Conservation (phyloP, 2,113 vertebrate species). For the Equus przewalskii region DNA sequence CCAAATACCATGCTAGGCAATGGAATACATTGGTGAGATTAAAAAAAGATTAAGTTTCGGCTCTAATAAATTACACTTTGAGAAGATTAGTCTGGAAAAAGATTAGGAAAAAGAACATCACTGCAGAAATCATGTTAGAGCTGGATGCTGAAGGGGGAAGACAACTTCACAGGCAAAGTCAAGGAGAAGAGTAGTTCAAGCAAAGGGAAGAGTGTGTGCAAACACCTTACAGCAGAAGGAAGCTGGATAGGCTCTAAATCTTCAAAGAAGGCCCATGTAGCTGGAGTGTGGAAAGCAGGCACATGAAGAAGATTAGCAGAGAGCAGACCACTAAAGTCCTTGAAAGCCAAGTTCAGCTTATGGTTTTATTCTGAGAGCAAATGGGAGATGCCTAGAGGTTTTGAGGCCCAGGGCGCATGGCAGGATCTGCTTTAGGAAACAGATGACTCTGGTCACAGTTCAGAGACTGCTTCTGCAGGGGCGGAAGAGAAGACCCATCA, state of each 20-base stretch:
- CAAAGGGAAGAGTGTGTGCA: neutral
- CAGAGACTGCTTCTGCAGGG: neutral
- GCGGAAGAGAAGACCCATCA: neutral
- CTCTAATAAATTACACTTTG: neutral
- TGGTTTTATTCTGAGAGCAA: neutral
- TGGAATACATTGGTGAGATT: neutral
- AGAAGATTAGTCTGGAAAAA: neutral
- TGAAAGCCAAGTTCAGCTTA: neutral
- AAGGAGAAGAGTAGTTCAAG: neutral
- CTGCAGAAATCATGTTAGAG: neutral
- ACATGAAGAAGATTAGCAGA: neutral
- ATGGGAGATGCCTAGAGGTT: neutral
- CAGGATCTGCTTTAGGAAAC: neutral
- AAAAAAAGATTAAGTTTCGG: neutral
- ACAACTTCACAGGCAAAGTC: neutral
- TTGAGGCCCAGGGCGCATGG: neutral
- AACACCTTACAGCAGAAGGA: neutral
- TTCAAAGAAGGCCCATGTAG: neutral
- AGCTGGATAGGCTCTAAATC: rapidly evolving
- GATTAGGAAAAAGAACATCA: neutral
- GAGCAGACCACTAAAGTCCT: neutral
- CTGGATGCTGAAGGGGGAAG: neutral
- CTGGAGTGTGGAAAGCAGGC: neutral
- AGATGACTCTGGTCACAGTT: neutral
- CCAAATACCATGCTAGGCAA: neutral